Percentiles rank a stretch among this genome's conserved stretches.
These are phyloP conservation scores for Andrena haemorrhoa DNA, from an alignment of 2,888 invertebrate species.

Conservation along the genomic window DNA sequence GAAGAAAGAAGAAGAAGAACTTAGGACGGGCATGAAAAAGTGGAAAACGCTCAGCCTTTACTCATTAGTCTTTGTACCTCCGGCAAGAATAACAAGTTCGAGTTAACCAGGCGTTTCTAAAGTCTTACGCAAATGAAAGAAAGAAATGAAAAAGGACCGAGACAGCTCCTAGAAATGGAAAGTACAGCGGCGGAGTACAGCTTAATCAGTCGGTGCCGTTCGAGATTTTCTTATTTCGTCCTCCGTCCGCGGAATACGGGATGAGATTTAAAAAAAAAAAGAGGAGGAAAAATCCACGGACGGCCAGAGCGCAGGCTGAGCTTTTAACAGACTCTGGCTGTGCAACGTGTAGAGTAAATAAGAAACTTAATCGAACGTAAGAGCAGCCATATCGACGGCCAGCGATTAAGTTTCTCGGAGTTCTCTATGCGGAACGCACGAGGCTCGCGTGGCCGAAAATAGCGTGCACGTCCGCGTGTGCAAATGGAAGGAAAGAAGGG, in stretches of 20 bases:
- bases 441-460: background rate
- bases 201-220: slow-evolving; percentile 68
- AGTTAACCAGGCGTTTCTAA: slow-evolving; percentile 72
- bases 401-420: slow-evolving; percentile 33
- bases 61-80: slow-evolving; percentile 71
- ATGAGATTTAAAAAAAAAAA: slow-evolving; percentile 59
- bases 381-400: slow-evolving; percentile 28
- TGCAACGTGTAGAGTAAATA: slow-evolving; percentile 19
- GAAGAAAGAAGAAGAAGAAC: background rate
- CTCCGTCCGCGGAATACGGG: slow-evolving; percentile 45
- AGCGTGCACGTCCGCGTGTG: background rate
- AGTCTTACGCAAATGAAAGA: slow-evolving; percentile 69
- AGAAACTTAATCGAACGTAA: slow-evolving; percentile 44
- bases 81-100: slow-evolving; percentile 71
- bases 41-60: slow-evolving; percentile 66
- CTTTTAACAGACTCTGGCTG: slow-evolving; percentile 15
- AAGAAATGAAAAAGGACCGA: slow-evolving; percentile 52
- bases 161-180: slow-evolving; percentile 59
- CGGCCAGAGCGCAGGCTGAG: background rate
- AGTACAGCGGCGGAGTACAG: slow-evolving; percentile 58
- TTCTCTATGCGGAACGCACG: background rate
- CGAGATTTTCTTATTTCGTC: slow-evolving; percentile 59
- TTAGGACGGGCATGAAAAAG: slow-evolving; percentile 50
- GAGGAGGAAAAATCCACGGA: background rate
- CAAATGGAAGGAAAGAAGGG: background rate